Evolutionary conservation across 1,140 invertebrate species (phyloP).

Genomic region (Phthorimaea operculella): DNA sequence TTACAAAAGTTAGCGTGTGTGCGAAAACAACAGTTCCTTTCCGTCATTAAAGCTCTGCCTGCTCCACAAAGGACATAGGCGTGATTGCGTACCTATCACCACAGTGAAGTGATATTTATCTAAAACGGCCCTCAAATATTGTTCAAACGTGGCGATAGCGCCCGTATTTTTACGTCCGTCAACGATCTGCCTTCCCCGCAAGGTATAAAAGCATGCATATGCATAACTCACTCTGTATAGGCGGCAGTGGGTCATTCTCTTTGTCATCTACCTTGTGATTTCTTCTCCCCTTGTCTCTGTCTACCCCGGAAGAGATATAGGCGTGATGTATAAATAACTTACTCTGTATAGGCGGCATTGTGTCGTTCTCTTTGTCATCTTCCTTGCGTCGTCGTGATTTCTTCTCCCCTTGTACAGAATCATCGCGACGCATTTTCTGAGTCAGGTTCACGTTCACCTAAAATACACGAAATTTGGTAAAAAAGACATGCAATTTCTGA

Average conservation of each 20-base stretch:
- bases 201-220: no score
- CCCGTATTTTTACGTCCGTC: no score
- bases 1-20: no score
- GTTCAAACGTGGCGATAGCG: no score
- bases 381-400: slow-evolving; percentile 25
- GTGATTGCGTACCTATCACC: no score
- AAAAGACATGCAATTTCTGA: background rate
- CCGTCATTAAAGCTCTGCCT: no score
- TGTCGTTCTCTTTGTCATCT: slow-evolving; percentile 47
- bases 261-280: slow-evolving; percentile 41
- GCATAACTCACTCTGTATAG: slow-evolving; percentile 34
- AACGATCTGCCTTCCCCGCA: no score
- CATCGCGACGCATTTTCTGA: slow-evolving; percentile 45
- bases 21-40: no score
- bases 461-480: background rate
- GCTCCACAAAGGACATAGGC: no score
- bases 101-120: no score
- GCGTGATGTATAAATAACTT: slow-evolving; percentile 6
- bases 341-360: slow-evolving; percentile 33
- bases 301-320: no score
- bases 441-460: slow-evolving; percentile 50
- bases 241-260: slow-evolving; percentile 30
- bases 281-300: slow-evolving; percentile 20
- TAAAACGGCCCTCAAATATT: no score
- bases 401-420: slow-evolving; percentile 21